Evolutionary conservation across 2,888 invertebrate species (phyloP).

Genomic region (Acanthosepion esculentum): DNA sequence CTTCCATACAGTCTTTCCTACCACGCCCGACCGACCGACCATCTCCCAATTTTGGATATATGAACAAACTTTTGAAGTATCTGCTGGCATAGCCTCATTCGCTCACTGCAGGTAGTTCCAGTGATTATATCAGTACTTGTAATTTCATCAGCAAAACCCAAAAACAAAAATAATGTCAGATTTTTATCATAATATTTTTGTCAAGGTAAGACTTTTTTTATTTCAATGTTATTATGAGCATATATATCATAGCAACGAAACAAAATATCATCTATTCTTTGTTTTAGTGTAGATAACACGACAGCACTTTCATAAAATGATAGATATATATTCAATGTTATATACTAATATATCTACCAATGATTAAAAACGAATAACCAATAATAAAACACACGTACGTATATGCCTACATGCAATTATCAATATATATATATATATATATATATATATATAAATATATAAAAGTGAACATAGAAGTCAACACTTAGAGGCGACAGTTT

Average conservation of each 20-base stretch:
- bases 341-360: no score
- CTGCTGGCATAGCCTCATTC: not conserved
- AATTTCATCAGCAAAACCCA: no score
- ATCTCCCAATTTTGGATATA: not conserved
- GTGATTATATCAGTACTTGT: not conserved
- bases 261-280: not conserved
- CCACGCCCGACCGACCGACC: not conserved
- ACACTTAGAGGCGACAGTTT: no score
- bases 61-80: not conserved
- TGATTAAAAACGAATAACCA: not conserved
- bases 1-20: conserved; percentile 8
- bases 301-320: not conserved
- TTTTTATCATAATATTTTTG: no score
- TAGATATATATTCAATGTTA: not conserved
- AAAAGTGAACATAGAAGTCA: no score
- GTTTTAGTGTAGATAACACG: not conserved
- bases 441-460: conserved; percentile 41
- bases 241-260: no score
- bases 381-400: not conserved
- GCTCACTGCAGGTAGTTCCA: not conserved
- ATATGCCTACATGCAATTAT: no score
- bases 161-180: no score
- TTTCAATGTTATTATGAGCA: no score
- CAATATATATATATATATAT: conserved; percentile 40
- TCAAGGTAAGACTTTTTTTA: no score